Base-by-base conservation (phyloP, 2,888 invertebrate genomes). In the Drepanosiphum platanoidis region DNA sequence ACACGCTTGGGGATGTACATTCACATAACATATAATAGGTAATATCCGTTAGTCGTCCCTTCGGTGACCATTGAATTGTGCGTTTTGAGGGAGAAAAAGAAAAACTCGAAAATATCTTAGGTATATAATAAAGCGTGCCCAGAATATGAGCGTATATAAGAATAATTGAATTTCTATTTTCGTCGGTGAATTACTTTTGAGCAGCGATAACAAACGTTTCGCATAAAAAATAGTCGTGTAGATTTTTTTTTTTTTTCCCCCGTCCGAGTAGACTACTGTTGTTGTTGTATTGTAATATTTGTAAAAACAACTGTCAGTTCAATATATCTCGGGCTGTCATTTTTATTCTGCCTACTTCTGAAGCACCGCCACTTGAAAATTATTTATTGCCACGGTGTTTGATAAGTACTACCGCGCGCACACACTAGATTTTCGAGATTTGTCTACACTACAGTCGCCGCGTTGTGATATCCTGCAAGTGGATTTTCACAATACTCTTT, bases 361-460 rank as follows among this genome's bases (percentile, higher is more conserved):
- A 61, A 36, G 77, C n/a, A 36, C 36, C 15, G 39, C 36, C 61
- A 34, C 61, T 77, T 77, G 27, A 61, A 36, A 61, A 77, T 36
- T 77, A 77, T 77, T 61, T 61, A 77, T 61, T 61, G 27, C 27
- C 4, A 27, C 61, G 0, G 9, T 1, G 18, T 30, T 75, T 75
- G 36, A 34, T n/a, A 36, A 11, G 27, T 39, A 61, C n/a, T n/a
- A n/a, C n/a, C n/a, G n/a, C n/a, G n/a, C n/a, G n/a, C 36, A 39
- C 36, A 39, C 8, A 77, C 61, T 77, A 18, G 18, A 27, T 77
- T 9, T 39, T 36, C n/a, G 61, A 77, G 77, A 61, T 77, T 61
- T 77, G 8, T 4, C 39, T 61, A 30, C 15, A 3, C 13, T 52
- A 52, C 22, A 34, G 34, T 34, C 52, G 75, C 58, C 61, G 39